These are phyloP conservation scores for Steinernema scapterisci DNA, from an alignment of 2,888 invertebrate species.

Conservation along the genomic window DNA sequence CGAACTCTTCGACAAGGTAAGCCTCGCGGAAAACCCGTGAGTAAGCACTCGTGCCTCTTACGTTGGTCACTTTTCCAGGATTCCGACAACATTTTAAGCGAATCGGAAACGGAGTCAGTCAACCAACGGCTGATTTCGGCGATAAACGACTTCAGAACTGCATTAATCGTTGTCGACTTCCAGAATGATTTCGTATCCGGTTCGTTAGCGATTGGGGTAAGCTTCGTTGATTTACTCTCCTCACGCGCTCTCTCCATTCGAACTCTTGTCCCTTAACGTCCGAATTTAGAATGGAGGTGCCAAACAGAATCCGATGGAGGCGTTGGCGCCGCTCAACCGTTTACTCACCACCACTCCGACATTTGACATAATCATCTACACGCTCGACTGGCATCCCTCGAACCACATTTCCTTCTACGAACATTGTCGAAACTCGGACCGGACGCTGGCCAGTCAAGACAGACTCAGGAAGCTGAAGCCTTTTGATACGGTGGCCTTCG, in stretches of 20 bases:
- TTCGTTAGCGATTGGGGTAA: constrained; percentile 81
- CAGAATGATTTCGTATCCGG: constrained; percentile 98
- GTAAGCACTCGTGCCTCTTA: constrained; percentile 34
- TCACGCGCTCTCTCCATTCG: no score
- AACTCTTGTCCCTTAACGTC: neutral
- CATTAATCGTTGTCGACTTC: constrained; percentile 90
- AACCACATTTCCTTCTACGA: constrained; percentile 95
- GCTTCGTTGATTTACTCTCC: constrained; percentile 26
- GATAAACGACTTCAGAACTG: constrained; percentile 68
- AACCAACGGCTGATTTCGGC: constrained; percentile 39
- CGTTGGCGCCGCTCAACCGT: constrained; percentile 55
- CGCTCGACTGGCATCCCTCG: constrained; percentile 94
- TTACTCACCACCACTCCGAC: constrained; percentile 43
- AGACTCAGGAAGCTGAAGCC: constrained; percentile 68
- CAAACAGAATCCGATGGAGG: constrained; percentile 59
- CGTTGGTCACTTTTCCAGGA: constrained; percentile 39
- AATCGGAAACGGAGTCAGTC: constrained; percentile 36
- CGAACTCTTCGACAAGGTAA: constrained; percentile 38
- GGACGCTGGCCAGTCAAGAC: constrained; percentile 54
- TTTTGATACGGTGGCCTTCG: constrained; percentile 90
- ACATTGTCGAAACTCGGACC: constrained; percentile 72
- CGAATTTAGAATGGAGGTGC: constrained; percentile 58
- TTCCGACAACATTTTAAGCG: constrained; percentile 40
- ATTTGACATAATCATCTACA: constrained; percentile 73
- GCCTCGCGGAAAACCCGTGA: neutral